Conservation (phyloP, 2,888 invertebrate species). For the Hydrotaea cyrtoneurina region DNA sequence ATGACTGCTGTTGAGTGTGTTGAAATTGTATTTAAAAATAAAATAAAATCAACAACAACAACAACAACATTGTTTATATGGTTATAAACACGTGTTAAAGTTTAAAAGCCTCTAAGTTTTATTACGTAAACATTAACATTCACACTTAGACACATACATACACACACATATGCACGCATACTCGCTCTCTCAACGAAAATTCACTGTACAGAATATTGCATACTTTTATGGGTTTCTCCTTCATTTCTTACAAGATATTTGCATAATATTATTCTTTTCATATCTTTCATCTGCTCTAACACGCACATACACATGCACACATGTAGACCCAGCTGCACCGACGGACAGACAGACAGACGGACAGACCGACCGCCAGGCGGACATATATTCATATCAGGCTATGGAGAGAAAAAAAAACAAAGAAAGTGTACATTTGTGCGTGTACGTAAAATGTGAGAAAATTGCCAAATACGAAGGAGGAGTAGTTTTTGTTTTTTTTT, state of each 20-base stretch:
- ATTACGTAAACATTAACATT: not conserved
- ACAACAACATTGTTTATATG: not conserved
- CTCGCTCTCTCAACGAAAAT: not conserved
- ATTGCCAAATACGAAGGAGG: slow-evolving; percentile 25
- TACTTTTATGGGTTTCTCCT: slow-evolving; percentile 50
- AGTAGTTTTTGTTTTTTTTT: not conserved
- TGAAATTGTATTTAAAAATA: too few relatives aligned
- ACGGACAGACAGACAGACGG: not conserved
- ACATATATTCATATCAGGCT: not conserved
- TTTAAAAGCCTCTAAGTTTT: slow-evolving; percentile 53
- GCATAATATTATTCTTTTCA: slow-evolving; percentile 42
- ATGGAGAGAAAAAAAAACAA: not conserved
- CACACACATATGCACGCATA: not conserved
- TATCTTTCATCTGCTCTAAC: slow-evolving; percentile 4
- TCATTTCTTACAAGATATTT: slow-evolving; percentile 37
- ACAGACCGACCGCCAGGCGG: not conserved
- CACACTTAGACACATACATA: not conserved
- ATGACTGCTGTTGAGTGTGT: too few relatives aligned
- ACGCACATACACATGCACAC: not conserved
- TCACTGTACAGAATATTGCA: slow-evolving; percentile 31
- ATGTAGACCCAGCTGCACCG: not conserved
- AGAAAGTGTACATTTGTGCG: not conserved
- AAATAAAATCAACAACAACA: too few relatives aligned
- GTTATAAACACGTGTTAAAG: slow-evolving; percentile 58
- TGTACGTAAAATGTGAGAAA: slow-evolving; percentile 15